A percentile compares a stretch with the other conserved stretches of the same genome.
Evolutionary conservation across 2,113 vertebrate genomes (phyloP).

Genomic region (Psettodes erumei): DNA sequence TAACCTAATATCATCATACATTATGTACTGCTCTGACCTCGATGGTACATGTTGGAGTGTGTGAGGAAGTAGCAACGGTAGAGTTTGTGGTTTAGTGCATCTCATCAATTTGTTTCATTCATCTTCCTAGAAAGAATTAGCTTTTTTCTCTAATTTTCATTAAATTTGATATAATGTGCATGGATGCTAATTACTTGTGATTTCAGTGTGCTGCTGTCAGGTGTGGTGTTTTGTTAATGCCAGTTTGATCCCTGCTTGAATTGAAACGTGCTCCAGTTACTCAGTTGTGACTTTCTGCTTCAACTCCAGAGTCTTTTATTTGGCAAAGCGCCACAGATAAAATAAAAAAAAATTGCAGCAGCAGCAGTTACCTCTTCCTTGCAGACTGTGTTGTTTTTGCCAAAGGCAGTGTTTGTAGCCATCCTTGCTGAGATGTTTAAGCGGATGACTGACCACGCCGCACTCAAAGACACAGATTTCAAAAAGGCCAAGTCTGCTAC

Average conservation of each 20-base stretch:
- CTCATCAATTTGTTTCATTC: not conserved
- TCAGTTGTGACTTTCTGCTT: constrained; percentile 13
- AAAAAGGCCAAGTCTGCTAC: constrained; percentile 17
- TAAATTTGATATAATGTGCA: not conserved
- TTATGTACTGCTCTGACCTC: constrained; percentile 56
- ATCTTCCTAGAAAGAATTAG: not conserved
- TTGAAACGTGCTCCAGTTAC: constrained; percentile 19
- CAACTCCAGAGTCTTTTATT: constrained; percentile 30
- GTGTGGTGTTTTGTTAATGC: constrained; percentile 32
- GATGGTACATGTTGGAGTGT: constrained; percentile 14
- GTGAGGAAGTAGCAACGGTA: constrained; percentile 5
- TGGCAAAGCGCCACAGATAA: constrained; percentile 30
- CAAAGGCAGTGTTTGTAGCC: constrained; percentile 47
- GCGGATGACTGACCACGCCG: constrained; percentile 33
- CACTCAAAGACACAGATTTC: constrained; percentile 32
- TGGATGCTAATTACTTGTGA: not conserved
- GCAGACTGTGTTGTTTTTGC: constrained; percentile 12
- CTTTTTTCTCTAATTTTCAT: not conserved
- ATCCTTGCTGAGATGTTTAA: constrained; percentile 33
- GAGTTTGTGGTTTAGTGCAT: not conserved
- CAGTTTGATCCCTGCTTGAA: constrained; percentile 36
- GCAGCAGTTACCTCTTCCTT: constrained; percentile 20
- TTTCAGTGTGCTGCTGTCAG: constrained; percentile 23
- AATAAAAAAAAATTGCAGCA: constrained; percentile 32
- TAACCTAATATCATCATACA: constrained; percentile 69